These are phyloP conservation scores for Garra rufa DNA, from an alignment of 2,113 vertebrate species.

Conservation along the genomic window DNA sequence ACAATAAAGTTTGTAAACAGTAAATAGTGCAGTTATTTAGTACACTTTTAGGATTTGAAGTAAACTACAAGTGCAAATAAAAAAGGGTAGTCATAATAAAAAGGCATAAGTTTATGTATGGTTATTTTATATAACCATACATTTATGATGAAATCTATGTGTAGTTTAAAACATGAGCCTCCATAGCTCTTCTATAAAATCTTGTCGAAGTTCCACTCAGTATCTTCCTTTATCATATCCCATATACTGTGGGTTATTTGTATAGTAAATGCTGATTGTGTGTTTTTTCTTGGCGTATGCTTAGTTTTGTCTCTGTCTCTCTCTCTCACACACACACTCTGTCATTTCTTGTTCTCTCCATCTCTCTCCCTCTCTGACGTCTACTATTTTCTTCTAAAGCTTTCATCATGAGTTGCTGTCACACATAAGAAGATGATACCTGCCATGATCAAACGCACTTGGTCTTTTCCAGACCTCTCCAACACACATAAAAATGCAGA, in stretches of 20 bases:
- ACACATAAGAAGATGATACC: constrained; percentile 28
- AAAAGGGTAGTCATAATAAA: neutral
- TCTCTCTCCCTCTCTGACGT: constrained; percentile 6
- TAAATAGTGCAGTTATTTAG: no score
- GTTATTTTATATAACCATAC: neutral
- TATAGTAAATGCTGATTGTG: neutral
- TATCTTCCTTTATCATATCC: neutral
- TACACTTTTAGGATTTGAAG: neutral
- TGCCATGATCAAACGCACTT: constrained; percentile 51
- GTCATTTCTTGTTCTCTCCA: neutral
- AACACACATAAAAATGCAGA: constrained; percentile 35
- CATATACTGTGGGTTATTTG: neutral
- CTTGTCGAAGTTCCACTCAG: neutral
- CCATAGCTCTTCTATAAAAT: neutral
- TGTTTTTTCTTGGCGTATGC: neutral
- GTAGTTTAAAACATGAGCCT: neutral
- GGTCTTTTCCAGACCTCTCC: constrained; percentile 35
- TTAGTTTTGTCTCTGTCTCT: constrained; percentile 13
- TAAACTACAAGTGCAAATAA: neutral
- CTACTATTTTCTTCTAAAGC: constrained; percentile 26
- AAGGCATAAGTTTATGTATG: neutral
- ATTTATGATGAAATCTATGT: neutral
- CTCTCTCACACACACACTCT: neutral
- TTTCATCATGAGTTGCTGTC: constrained; percentile 59
- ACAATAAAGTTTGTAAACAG: no score